phyloP scores from a whole-genome alignment of 2,888 invertebrate species.

The Macrosiphum euphorbiae region DNA sequence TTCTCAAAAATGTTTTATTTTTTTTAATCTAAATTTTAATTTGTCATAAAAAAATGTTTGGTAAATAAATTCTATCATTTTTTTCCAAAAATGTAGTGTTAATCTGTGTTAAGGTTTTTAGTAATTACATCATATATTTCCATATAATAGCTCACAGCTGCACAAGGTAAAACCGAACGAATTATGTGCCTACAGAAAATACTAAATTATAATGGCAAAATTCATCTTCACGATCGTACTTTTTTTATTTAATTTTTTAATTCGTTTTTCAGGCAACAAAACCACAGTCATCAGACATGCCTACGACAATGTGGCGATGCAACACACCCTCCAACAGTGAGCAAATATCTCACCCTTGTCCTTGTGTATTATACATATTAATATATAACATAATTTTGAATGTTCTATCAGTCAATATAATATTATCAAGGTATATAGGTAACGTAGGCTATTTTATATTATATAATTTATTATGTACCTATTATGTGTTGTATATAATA shows the following conservation, averaged over 20 bases:
- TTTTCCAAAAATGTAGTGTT: too few relatives aligned
- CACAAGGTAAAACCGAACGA: too few relatives aligned
- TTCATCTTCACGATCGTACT: neutral
- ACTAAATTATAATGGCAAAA: neutral
- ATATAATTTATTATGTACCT: too few relatives aligned
- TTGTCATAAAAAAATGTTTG: too few relatives aligned
- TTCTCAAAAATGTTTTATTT: neutral
- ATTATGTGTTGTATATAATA: too few relatives aligned
- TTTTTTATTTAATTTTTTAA: neutral
- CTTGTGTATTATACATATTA: neutral
- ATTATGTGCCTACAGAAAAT: neutral
- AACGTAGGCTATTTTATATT: neutral
- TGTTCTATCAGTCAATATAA: neutral
- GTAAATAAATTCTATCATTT: too few relatives aligned
- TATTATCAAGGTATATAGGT: neutral
- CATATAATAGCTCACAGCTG: too few relatives aligned
- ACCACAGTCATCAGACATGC: constrained; percentile 24
- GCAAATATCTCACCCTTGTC: neutral
- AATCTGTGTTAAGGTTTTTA: too few relatives aligned
- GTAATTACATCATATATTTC: too few relatives aligned
- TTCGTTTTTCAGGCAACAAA: constrained; percentile 6
- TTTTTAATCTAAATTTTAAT: neutral
- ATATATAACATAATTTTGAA: neutral
- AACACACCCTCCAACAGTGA: neutral
- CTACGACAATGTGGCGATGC: constrained; percentile 44